phyloP scores from a whole-genome alignment of 2,113 vertebrate species.

The Dipodomys merriami region DNA sequence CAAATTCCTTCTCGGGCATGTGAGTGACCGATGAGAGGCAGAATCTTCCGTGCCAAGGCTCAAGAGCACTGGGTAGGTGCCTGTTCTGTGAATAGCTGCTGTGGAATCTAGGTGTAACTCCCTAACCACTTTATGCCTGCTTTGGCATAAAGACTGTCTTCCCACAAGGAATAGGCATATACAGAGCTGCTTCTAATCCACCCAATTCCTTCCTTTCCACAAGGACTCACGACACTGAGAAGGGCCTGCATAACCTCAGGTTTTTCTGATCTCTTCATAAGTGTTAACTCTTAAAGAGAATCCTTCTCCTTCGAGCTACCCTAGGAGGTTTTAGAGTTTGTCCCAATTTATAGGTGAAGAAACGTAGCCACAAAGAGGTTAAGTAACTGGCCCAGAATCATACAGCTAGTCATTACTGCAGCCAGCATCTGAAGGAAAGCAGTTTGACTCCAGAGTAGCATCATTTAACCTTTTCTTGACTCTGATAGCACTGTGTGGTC shows the following conservation, averaged over 20 bases:
- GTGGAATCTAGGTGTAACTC: slow-evolving; percentile 57
- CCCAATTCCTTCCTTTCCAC: slow-evolving; percentile 39
- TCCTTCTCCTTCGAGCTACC: neutral
- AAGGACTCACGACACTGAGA: slow-evolving; percentile 7
- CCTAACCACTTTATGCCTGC: neutral
- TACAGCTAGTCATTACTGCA: neutral
- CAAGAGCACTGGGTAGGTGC: neutral
- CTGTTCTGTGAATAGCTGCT: neutral
- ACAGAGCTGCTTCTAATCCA: neutral
- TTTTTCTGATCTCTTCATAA: slow-evolving; percentile 17
- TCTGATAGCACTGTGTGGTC: neutral
- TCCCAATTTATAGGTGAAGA: neutral
- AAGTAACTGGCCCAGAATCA: neutral
- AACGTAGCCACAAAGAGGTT: neutral
- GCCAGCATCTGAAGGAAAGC: neutral
- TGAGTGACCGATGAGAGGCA: slow-evolving; percentile 39
- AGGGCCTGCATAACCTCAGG: neutral
- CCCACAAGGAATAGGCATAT: neutral
- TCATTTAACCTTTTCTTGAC: neutral
- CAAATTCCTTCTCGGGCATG: slow-evolving; percentile 49
- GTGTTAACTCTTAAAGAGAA: neutral
- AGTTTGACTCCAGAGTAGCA: neutral
- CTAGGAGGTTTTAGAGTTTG: neutral
- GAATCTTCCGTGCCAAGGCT: neutral
- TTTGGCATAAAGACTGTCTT: neutral